Evolutionary conservation across 2,113 vertebrate species (phyloP).

Genomic region (Ceratotherium simum): DNA sequence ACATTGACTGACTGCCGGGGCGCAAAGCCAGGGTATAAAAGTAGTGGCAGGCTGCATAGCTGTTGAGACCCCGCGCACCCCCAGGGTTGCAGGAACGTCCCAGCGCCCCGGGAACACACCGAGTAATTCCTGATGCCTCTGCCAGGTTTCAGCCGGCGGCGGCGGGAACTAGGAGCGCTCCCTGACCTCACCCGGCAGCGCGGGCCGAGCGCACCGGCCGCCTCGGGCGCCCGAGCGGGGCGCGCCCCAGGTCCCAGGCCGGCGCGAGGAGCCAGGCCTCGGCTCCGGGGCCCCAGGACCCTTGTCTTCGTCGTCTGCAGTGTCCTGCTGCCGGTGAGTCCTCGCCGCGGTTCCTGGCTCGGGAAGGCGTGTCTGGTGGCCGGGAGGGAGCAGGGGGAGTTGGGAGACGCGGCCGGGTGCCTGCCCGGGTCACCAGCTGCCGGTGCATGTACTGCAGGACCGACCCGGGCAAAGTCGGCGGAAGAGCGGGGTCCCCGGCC

Average conservation of each 20-base stretch:
- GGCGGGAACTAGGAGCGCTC: accelerated
- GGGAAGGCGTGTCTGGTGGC: too few species aligned
- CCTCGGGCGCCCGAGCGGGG: background rate
- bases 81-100: background rate
- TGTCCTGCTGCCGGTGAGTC: background rate
- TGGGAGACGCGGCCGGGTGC: accelerated
- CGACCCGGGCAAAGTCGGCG: background rate
- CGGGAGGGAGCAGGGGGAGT: background rate
- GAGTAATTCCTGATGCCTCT: too few species aligned
- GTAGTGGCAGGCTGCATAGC: too few species aligned
- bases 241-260: background rate
- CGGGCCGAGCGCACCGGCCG: background rate
- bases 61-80: too few species aligned
- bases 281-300: background rate
- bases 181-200: background rate
- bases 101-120: too few species aligned
- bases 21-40: background rate
- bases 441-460: background rate
- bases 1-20: too few species aligned
- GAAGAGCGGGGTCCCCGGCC: background rate
- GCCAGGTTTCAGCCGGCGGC: background rate
- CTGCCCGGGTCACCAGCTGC: accelerated
- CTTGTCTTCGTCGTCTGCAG: background rate
- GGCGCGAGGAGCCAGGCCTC: background rate
- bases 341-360: too few species aligned